Percentiles rank a stretch among this genome's conserved stretches.
phyloP scores from a whole-genome alignment of 2,797 vertebrate species.

The Sebastes miniatus region DNA sequence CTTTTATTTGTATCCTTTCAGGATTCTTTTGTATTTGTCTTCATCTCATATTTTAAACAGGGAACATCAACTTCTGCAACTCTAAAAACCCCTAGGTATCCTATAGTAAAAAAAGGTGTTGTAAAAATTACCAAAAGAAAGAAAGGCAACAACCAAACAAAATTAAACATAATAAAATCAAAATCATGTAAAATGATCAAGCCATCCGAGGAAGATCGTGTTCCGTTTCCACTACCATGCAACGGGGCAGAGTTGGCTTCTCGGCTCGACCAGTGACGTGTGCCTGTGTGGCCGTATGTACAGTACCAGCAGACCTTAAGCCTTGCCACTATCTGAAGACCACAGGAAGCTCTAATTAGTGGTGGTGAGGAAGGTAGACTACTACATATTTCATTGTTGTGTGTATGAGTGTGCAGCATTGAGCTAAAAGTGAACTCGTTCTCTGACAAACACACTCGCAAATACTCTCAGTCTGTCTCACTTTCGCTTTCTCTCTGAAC shows the following conservation, averaged over 20 bases:
- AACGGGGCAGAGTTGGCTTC: constrained; percentile 55
- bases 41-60: constrained; percentile 61
- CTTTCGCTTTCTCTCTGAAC: constrained; percentile 16
- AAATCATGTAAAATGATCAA: constrained; percentile 60
- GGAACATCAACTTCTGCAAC: constrained; percentile 62
- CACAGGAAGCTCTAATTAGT: constrained; percentile 79
- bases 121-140: constrained; percentile 38
- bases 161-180: constrained; percentile 49
- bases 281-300: constrained; percentile 43
- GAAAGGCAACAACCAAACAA: constrained; percentile 59
- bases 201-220: constrained; percentile 58
- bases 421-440: constrained; percentile 65
- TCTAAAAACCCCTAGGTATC: constrained; percentile 64
- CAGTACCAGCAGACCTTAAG: constrained; percentile 59
- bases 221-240: constrained; percentile 73
- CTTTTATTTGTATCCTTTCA: constrained; percentile 65
- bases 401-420: constrained; percentile 58
- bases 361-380: constrained; percentile 64
- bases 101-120: constrained; percentile 46
- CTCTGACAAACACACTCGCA: constrained; percentile 50
- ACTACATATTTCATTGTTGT: constrained; percentile 56
- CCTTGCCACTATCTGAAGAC: constrained; percentile 69
- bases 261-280: constrained; percentile 54
- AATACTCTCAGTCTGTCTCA: constrained; percentile 33
- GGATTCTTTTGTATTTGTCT: constrained; percentile 46